phyloP scores from a whole-genome alignment of 1,140 invertebrate species.

The Ceratina japonica region DNA sequence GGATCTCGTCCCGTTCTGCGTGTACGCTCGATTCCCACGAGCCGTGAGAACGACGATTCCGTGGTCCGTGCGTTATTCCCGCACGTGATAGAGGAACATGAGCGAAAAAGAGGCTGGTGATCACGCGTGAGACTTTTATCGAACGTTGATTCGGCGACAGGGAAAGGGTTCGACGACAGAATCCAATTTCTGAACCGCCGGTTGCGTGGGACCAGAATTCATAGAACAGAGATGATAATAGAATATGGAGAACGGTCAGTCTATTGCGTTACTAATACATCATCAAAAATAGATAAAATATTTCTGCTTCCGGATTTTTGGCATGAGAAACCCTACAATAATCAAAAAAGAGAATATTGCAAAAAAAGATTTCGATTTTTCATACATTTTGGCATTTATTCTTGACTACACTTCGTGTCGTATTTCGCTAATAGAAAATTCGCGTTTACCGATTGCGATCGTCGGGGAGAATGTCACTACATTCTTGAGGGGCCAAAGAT shows the following conservation, averaged over 20 bases:
- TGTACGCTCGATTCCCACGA: conserved; percentile 61
- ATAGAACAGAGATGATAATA: not conserved
- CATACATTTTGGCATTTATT: too few relatives aligned
- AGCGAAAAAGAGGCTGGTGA: conserved; percentile 45
- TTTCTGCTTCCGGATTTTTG: too few relatives aligned
- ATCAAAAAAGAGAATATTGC: too few relatives aligned
- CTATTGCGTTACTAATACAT: too few relatives aligned
- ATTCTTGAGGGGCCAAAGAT: not conserved
- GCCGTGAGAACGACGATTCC: conserved; percentile 65
- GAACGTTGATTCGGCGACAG: not conserved
- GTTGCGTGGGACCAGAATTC: not conserved
- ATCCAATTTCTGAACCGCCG: not conserved
- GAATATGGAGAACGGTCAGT: not conserved
- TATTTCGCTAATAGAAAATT: too few relatives aligned
- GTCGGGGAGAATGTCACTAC: not conserved
- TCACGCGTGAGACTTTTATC: not conserved
- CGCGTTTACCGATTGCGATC: not conserved
- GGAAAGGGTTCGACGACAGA: not conserved
- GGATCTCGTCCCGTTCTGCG: conserved; percentile 37
- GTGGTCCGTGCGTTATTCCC: conserved; percentile 57
- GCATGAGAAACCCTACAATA: too few relatives aligned
- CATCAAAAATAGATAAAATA: too few relatives aligned
- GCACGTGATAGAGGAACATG: conserved; percentile 57
- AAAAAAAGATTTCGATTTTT: too few relatives aligned
- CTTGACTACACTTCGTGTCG: too few relatives aligned